These are phyloP conservation scores for Mylabris sibirica DNA, from an alignment of 2,888 invertebrate species.

Conservation along the genomic window DNA sequence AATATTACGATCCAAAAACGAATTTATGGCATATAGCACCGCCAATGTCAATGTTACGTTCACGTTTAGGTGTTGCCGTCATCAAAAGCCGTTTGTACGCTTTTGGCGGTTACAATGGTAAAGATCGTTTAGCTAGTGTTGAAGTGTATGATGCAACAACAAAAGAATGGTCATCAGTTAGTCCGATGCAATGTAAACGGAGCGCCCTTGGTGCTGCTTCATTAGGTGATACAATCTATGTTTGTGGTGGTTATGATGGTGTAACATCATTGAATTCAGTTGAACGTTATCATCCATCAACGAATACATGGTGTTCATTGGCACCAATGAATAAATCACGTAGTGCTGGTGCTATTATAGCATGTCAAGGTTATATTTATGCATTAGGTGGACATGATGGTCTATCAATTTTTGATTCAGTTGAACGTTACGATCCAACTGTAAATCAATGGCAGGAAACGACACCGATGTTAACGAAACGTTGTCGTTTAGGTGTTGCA, in stretches of 20 bases:
- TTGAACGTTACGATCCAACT: conserved; percentile 80
- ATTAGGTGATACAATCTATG: conserved; percentile 80
- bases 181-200: conserved; percentile 78
- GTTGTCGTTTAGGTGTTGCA: conserved; percentile 84
- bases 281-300: conserved; percentile 79
- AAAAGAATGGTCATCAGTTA: conserved; percentile 78
- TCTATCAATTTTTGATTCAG: conserved; percentile 85
- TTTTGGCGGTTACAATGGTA: conserved; percentile 86
- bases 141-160: conserved; percentile 82
- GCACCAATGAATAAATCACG: conserved; percentile 74
- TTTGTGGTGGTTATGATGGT: conserved; percentile 87
- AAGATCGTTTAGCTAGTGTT: conserved; percentile 81
- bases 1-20: conserved; percentile 78
- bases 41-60: conserved; percentile 84
- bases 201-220: conserved; percentile 85
- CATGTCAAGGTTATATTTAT: conserved; percentile 71
- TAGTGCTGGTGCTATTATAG: conserved; percentile 61
- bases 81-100: conserved; percentile 80
- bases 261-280: conserved; percentile 83
- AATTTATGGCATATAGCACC: conserved; percentile 79
- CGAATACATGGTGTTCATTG: conserved; percentile 76
- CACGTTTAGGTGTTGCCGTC: conserved; percentile 85
- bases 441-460: conserved; percentile 77
- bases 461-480: conserved; percentile 79
- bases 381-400: conserved; percentile 90